Evolutionary conservation across 2,797 vertebrate genomes (phyloP).

Genomic region (Sylvia borin): DNA sequence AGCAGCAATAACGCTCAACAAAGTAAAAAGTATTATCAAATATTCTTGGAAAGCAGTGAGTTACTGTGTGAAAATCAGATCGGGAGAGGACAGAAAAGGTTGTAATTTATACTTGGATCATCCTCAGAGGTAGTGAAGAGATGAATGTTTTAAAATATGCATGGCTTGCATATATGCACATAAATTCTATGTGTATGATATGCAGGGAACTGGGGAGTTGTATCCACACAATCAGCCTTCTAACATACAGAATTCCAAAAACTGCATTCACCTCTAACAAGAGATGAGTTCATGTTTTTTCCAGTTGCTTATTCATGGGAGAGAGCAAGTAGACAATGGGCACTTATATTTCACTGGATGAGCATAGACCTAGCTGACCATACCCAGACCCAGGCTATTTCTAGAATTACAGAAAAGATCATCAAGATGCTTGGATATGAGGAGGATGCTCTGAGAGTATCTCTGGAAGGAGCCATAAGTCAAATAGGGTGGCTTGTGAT

Average conservation of each 20-base stretch:
- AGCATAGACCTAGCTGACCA: background rate
- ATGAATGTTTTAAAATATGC: background rate
- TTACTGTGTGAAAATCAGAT: background rate
- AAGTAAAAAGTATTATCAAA: background rate
- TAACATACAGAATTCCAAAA: background rate
- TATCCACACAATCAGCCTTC: background rate
- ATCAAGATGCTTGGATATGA: background rate
- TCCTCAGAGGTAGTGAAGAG: background rate
- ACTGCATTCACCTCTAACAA: background rate
- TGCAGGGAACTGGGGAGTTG: background rate
- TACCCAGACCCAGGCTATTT: background rate
- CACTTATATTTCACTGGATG: background rate
- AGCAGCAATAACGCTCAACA: background rate
- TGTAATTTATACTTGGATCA: background rate
- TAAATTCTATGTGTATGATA: background rate
- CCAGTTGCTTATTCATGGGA: background rate
- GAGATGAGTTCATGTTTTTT: background rate
- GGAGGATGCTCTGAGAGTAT: background rate
- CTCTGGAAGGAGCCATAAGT: background rate
- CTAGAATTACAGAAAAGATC: background rate
- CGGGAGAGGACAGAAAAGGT: background rate
- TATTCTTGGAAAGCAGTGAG: background rate
- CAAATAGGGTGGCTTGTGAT: background rate
- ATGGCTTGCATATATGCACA: background rate
- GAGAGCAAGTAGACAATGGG: background rate